phyloP scores from a whole-genome alignment of 2,113 vertebrate species.

The Xiphorhynchus elegans region DNA sequence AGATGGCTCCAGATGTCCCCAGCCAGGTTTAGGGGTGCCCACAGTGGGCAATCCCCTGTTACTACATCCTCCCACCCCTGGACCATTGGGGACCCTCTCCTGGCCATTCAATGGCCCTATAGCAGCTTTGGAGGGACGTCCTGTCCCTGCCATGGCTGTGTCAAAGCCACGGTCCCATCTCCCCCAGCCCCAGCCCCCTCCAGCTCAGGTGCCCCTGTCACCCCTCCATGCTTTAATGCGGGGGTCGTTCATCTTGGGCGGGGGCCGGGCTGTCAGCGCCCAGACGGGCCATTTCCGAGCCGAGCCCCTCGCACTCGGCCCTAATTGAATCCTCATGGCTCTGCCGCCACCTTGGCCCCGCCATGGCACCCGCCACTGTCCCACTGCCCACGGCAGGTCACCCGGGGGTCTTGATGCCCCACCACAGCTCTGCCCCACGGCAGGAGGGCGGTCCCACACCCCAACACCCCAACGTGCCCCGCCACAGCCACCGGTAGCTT shows the following conservation, averaged over 20 bases:
- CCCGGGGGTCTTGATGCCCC: not conserved
- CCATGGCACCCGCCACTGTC: not conserved
- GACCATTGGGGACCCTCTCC: not conserved
- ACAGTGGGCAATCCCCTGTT: accelerated
- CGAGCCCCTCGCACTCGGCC: constrained; percentile 48
- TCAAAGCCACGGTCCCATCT: not conserved
- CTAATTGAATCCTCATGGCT: constrained; percentile 87
- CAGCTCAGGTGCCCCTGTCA: constrained; percentile 85
- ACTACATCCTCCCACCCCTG: accelerated
- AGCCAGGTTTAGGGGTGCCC: not conserved
- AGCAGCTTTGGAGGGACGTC: accelerated
- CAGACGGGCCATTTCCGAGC: constrained; percentile 85
- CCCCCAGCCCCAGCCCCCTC: not conserved
- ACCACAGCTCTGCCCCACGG: not conserved
- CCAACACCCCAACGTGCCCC: accelerated
- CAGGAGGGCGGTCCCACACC: accelerated
- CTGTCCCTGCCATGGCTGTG: not conserved
- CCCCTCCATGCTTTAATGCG: constrained; percentile 83
- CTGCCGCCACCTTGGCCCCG: not conserved
- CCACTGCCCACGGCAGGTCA: not conserved
- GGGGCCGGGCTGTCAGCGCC: constrained; percentile 82
- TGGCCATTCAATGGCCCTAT: accelerated
- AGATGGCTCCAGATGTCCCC: no score
- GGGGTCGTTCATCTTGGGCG: constrained; percentile 84
- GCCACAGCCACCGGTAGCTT: not conserved